Evolutionary conservation across 1,140 invertebrate genomes (phyloP), one percentile per base, ranked within the genome.

Genomic region (Chrysopa pallens): DNA sequence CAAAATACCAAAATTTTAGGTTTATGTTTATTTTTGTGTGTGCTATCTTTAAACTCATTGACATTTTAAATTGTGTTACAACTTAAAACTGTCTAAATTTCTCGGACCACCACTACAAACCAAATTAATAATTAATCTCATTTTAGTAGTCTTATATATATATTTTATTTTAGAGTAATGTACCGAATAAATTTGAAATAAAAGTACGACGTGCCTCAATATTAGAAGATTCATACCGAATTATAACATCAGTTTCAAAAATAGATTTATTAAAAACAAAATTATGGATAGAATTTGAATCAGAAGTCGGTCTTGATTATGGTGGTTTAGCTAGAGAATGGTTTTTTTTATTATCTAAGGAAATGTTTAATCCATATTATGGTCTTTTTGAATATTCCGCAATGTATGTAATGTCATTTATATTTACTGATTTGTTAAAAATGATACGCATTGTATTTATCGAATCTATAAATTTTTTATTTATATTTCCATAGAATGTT

Each of bases 341-440:
- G 90, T 98, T 98, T 69, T 98, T 95, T 69, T 72, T 98, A 27
- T 66, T 99, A 23, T 97, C 92, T 1, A 95, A 95, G 65, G 93
- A 98, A 73, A 97, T 98, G 91, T 98, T 98, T 62, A 98, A 98
- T 69, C 94, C 94, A 1, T 98, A 98, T 59, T 98, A 98, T 64
- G 93, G 93, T 0, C 71, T 98, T 12, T 98, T 98, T 70, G 93
- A 98, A 66, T 98, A 98, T 70, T 96, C 92, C 9, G 93, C 94
- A 11, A 94, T 93, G 88, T 83, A 67, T 74, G 76, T 70, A 40
- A 14, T 1, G 5, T 23, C 17, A 3, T 23, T 23, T 23, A 23
- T 23, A 23, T 3, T 23, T 23, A 23, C 2, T 5, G 5, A 3
- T 23, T 23, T 23, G 5, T 3, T 3, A 23, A 23, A 23, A 23